A percentile compares a stretch with the other conserved stretches of the same genome.
These are phyloP conservation scores for Mustelus asterias DNA, from an alignment of 2,113 vertebrate genomes.

Conservation along the genomic window DNA sequence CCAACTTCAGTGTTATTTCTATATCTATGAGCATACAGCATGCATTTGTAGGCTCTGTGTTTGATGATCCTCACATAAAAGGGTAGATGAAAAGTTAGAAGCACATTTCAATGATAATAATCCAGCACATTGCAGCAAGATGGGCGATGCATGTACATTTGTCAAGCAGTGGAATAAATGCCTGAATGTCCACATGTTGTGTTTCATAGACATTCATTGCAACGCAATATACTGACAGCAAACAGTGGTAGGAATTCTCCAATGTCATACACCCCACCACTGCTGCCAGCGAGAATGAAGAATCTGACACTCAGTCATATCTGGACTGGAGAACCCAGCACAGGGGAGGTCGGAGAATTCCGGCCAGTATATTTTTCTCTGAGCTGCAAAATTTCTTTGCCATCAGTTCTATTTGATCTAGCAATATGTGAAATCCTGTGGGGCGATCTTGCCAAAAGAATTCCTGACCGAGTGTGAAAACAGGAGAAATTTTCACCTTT, in stretches of 20 bases:
- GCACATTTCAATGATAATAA: not conserved
- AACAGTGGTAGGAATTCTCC: no score
- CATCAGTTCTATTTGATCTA: not conserved
- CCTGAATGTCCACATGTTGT: not conserved
- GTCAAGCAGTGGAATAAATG: not conserved
- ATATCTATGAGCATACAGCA: not conserved
- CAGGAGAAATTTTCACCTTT: no score
- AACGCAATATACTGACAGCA: not conserved
- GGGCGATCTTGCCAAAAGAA: no score
- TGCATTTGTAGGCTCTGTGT: not conserved
- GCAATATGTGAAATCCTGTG: not conserved
- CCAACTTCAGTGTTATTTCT: not conserved
- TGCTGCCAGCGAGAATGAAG: no score
- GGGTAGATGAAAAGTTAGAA: not conserved
- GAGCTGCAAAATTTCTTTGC: not conserved
- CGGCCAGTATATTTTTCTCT: not conserved
- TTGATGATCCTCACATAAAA: not conserved
- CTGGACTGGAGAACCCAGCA: no score
- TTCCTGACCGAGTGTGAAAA: no score
- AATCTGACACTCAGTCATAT: no score
- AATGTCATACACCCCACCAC: no score
- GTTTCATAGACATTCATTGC: not conserved
- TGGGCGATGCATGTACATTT: not conserved
- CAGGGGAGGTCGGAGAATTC: no score
- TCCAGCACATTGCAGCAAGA: not conserved